Conservation (phyloP, 2,797 vertebrate species). For the Phaenicophaeus curvirostris region DNA sequence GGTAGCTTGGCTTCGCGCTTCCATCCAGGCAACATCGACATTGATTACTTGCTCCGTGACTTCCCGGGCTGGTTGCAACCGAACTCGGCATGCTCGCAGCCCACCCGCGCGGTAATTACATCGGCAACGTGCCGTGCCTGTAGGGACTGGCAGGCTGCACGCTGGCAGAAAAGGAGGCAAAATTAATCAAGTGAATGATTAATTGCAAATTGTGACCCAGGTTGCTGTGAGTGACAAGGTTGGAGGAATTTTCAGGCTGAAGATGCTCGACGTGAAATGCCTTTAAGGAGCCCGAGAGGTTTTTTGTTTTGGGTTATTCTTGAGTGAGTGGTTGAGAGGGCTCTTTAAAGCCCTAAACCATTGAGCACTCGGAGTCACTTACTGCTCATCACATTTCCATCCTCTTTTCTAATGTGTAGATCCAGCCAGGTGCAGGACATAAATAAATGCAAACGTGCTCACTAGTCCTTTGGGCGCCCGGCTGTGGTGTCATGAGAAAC, state of each 20-base stretch:
- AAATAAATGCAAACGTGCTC: neutral
- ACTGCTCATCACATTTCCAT: neutral
- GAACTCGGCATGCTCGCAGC: accelerated
- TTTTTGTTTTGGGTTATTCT: neutral
- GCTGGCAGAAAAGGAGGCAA: neutral
- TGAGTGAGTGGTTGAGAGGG: neutral
- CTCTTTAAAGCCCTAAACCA: neutral
- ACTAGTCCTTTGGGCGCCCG: neutral
- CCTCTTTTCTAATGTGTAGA: neutral
- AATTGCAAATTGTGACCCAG: neutral
- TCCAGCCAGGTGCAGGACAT: neutral
- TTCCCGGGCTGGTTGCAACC: neutral
- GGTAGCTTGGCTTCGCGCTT: accelerated
- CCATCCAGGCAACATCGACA: accelerated
- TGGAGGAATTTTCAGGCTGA: neutral
- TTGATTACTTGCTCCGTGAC: accelerated
- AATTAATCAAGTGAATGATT: constrained; percentile 36
- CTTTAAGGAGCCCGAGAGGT: neutral
- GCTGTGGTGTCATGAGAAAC: neutral
- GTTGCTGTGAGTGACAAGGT: neutral
- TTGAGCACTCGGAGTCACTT: neutral
- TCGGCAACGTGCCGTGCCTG: accelerated
- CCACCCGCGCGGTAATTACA: neutral
- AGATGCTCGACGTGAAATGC: neutral
- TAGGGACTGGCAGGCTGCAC: neutral